phyloP scores from a whole-genome alignment of 2,113 vertebrate species.

The Brachyhypopomus occidentalis region DNA sequence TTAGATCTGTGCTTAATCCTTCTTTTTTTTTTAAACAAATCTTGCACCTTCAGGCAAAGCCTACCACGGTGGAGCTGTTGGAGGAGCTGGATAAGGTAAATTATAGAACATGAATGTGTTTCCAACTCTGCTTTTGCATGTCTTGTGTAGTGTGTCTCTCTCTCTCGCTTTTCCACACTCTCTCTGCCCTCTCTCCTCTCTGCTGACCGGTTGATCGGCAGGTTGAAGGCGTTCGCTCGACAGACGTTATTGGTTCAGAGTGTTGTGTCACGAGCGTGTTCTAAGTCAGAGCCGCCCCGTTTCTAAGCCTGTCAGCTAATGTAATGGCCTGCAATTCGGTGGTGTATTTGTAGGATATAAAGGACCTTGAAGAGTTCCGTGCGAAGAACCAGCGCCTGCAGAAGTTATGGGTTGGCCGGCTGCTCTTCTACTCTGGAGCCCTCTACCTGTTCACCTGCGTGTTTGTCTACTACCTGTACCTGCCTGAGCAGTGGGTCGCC shows the following conservation, averaged over 20 bases:
- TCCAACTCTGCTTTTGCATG: slow-evolving; percentile 1
- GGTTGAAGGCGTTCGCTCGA: neutral
- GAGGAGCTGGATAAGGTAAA: slow-evolving; percentile 94
- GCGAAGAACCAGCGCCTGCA: slow-evolving; percentile 94
- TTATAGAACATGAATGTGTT: neutral
- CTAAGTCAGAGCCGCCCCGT: too few species aligned
- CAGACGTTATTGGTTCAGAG: slow-evolving; percentile 25
- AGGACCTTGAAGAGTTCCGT: slow-evolving; percentile 90
- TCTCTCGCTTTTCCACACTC: neutral
- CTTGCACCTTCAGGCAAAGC: slow-evolving; percentile 77
- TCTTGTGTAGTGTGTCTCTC: neutral
- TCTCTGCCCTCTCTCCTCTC: neutral
- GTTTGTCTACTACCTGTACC: slow-evolving; percentile 88
- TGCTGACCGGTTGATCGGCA: too few species aligned
- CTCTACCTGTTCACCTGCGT: slow-evolving; percentile 86
- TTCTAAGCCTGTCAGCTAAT: neutral
- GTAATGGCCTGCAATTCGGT: neutral
- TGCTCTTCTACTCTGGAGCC: slow-evolving; percentile 89
- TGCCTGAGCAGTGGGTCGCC: slow-evolving; percentile 86
- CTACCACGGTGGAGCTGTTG: slow-evolving; percentile 89
- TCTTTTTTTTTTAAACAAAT: neutral
- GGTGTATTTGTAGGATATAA: slow-evolving; percentile 85
- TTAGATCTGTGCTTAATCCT: neutral
- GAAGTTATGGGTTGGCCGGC: slow-evolving; percentile 92
- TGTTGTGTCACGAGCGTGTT: too few species aligned